phyloP scores from a whole-genome alignment of 2,888 invertebrate genomes.

The Eristalis intricaria region DNA sequence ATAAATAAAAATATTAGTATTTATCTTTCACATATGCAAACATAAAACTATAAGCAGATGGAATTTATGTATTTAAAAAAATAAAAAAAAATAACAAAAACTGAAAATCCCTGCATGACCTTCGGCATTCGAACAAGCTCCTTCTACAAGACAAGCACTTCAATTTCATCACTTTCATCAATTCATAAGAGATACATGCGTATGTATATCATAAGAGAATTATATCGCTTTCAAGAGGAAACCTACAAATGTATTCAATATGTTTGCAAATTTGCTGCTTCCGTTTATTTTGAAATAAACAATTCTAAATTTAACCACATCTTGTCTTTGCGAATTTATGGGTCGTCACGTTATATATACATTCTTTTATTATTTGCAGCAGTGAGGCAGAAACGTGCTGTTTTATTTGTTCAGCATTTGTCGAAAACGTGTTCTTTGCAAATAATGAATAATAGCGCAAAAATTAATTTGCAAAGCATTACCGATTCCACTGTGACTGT shows the following conservation, averaged over 20 bases:
- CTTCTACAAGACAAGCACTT: no score
- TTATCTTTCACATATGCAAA: no score
- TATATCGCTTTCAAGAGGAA: neutral
- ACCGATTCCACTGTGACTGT: neutral
- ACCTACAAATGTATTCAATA: neutral
- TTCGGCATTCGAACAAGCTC: no score
- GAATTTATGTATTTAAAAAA: no score
- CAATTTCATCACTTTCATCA: no score
- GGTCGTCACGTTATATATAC: slow-evolving; percentile 3
- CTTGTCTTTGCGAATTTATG: slow-evolving; percentile 16
- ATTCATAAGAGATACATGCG: no score
- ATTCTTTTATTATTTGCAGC: slow-evolving; percentile 21
- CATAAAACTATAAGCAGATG: no score
- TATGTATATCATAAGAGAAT: neutral
- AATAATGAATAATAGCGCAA: slow-evolving; percentile 18
- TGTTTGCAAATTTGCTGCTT: slow-evolving; percentile 19
- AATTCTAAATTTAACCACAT: neutral
- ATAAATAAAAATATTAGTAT: no score
- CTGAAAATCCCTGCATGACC: no score
- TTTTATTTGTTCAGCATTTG: slow-evolving; percentile 39
- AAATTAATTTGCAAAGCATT: slow-evolving; percentile 11
- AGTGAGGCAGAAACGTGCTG: slow-evolving; percentile 50
- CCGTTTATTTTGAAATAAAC: slow-evolving; percentile 9
- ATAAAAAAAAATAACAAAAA: no score
- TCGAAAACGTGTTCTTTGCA: slow-evolving; percentile 41